Conservation (phyloP, 2,113 vertebrate genomes). For the Orthochromis indermauri region DNA sequence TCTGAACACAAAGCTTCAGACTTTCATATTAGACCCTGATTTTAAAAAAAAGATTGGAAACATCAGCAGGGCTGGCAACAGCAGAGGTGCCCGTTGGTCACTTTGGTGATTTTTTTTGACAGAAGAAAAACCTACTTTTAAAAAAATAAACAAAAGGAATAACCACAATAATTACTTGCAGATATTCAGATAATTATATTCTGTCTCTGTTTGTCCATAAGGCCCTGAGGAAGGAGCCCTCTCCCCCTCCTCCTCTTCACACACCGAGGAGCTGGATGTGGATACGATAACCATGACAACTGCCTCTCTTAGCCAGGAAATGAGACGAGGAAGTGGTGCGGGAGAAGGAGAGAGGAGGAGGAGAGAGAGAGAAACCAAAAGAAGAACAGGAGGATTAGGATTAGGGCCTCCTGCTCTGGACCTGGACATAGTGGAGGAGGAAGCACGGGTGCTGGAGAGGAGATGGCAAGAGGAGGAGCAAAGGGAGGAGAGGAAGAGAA, state of each 20-base stretch:
- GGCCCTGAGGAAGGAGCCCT: constrained; percentile 69
- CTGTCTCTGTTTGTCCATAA: constrained; percentile 8
- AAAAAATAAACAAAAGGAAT: rapidly evolving
- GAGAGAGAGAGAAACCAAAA: constrained; percentile 5
- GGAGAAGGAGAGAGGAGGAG: neutral
- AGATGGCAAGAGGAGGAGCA: neutral
- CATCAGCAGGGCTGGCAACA: neutral
- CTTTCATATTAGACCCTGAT: neutral
- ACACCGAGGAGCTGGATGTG: constrained; percentile 32
- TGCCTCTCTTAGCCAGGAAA: constrained; percentile 7
- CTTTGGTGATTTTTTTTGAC: neutral
- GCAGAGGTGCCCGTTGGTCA: rapidly evolving
- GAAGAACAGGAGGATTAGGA: neutral
- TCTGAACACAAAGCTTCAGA: neutral
- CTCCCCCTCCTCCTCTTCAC: constrained; percentile 59
- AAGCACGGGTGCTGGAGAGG: neutral
- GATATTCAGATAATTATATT: neutral
- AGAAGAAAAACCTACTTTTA: neutral
- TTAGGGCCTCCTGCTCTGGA: constrained; percentile 46
- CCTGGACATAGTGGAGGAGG: constrained; percentile 44
- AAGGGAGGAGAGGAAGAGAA: neutral
- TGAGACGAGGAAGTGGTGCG: neutral
- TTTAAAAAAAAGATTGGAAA: rapidly evolving
- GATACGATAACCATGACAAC: constrained; percentile 38
- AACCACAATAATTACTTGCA: neutral